Conservation (phyloP, 2,888 invertebrate genomes). For the Tortrix viridana region DNA sequence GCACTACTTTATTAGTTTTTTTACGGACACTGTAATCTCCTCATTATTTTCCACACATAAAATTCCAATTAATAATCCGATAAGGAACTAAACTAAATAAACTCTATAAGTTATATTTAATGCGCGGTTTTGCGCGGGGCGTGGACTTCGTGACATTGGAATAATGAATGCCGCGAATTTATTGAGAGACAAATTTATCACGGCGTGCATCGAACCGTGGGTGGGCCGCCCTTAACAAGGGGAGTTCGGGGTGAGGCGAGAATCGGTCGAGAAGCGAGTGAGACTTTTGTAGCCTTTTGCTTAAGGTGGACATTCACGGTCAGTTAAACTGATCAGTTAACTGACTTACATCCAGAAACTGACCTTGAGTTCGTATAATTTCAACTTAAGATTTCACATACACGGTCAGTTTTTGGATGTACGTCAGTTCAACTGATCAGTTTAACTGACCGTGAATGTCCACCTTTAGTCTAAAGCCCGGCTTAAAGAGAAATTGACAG, state of each 20-base stretch:
- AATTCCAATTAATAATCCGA: background rate
- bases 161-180: slow-evolving; percentile 37
- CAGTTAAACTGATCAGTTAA: too few species aligned
- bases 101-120: slow-evolving; percentile 8
- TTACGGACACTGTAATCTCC: background rate
- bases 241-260: slow-evolving; percentile 6
- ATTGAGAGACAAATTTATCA: slow-evolving; percentile 38
- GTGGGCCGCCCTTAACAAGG: slow-evolving; percentile 25
- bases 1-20: too few species aligned
- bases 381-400: too few species aligned
- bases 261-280: background rate
- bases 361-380: too few species aligned
- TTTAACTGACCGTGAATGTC: too few species aligned
- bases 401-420: too few species aligned
- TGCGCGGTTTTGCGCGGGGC: slow-evolving; percentile 18
- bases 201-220: slow-evolving; percentile 36
- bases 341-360: too few species aligned
- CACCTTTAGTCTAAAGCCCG: too few species aligned
- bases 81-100: background rate
- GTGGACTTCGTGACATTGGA: slow-evolving; percentile 35
- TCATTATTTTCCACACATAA: background rate
- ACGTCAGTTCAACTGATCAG: too few species aligned
- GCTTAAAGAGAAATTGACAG: too few species aligned
- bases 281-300: too few species aligned
- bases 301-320: too few species aligned